These are phyloP conservation scores for Orientallactaga sibirica DNA, from an alignment of 2,797 vertebrate genomes.

Conservation along the genomic window DNA sequence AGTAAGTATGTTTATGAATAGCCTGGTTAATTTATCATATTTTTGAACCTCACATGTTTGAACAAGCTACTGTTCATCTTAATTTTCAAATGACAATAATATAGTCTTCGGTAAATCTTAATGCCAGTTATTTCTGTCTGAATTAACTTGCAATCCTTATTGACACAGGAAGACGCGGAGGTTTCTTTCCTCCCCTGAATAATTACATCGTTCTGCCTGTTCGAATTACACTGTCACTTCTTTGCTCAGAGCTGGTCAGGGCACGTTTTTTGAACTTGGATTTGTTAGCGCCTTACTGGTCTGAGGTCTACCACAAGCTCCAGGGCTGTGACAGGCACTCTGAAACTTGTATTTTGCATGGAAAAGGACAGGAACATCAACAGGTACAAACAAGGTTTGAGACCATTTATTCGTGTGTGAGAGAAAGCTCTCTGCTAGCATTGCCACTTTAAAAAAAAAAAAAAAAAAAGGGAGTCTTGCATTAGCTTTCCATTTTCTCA, in stretches of 20 bases:
- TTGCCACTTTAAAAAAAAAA: background rate
- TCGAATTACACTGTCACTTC: constrained; percentile 79
- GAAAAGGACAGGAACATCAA: constrained; percentile 1
- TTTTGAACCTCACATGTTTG: constrained; percentile 75
- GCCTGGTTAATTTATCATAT: constrained; percentile 65
- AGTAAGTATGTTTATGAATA: constrained; percentile 40
- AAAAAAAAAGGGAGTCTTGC: background rate
- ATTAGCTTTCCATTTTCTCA: constrained; percentile 30
- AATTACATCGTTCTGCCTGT: constrained; percentile 77
- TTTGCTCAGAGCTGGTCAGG: constrained; percentile 81
- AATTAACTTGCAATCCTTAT: constrained; percentile 83
- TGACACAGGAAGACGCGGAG: constrained; percentile 70
- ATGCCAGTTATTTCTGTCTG: constrained; percentile 85
- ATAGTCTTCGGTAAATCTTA: constrained; percentile 83
- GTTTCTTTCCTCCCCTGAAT: constrained; percentile 72
- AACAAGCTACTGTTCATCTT: constrained; percentile 83
- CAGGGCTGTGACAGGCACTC: constrained; percentile 53
- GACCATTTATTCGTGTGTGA: constrained; percentile 28
- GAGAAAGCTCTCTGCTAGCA: background rate
- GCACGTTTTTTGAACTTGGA: constrained; percentile 80
- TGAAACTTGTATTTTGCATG: background rate
- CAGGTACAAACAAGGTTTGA: background rate
- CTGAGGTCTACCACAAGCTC: constrained; percentile 36
- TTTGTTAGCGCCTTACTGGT: constrained; percentile 61
- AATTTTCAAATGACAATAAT: constrained; percentile 83